A percentile compares a stretch with the other conserved stretches of the same genome.
Conservation (phyloP, 2,797 vertebrate genomes). For the Muscicapa comitata region DNA sequence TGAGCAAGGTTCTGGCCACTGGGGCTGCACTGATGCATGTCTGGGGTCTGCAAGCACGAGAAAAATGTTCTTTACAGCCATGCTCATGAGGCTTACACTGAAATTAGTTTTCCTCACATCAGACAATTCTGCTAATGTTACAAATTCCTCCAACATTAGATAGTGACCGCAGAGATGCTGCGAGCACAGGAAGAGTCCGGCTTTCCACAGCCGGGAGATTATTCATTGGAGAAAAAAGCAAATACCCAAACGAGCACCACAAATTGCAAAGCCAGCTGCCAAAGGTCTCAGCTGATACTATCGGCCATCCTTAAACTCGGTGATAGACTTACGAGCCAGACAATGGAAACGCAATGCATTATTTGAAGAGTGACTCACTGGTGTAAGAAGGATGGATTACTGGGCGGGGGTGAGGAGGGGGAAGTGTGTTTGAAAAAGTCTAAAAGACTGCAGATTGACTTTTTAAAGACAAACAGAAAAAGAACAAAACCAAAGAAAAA, state of each 20-base stretch:
- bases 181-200: not conserved
- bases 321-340: slow-evolving; percentile 42
- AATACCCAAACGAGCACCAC: slow-evolving; percentile 13
- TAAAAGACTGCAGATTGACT: not conserved
- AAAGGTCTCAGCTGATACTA: slow-evolving; percentile 35
- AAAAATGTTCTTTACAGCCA: not conserved
- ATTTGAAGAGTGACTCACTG: slow-evolving; percentile 53
- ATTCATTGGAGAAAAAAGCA: slow-evolving; percentile 27
- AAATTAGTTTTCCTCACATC: slow-evolving; percentile 26
- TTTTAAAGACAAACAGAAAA: slow-evolving; percentile 25
- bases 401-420: not conserved
- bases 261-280: slow-evolving; percentile 49
- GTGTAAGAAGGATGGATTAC: slow-evolving; percentile 44
- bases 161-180: slow-evolving; percentile 22
- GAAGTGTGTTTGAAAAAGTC: not conserved
- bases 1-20: not conserved
- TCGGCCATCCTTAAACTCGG: not conserved
- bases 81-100: not conserved
- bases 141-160: slow-evolving; percentile 52
- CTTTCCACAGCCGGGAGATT: slow-evolving; percentile 37
- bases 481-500: not conserved
- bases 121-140: slow-evolving; percentile 27
- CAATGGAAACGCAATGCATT: slow-evolving; percentile 50
- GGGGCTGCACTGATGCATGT: not conserved
- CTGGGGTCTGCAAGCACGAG: not conserved